Percentiles rank a stretch among this genome's conserved stretches.
Evolutionary conservation across 2,113 vertebrate species (phyloP).

Genomic region (Progne subis): DNA sequence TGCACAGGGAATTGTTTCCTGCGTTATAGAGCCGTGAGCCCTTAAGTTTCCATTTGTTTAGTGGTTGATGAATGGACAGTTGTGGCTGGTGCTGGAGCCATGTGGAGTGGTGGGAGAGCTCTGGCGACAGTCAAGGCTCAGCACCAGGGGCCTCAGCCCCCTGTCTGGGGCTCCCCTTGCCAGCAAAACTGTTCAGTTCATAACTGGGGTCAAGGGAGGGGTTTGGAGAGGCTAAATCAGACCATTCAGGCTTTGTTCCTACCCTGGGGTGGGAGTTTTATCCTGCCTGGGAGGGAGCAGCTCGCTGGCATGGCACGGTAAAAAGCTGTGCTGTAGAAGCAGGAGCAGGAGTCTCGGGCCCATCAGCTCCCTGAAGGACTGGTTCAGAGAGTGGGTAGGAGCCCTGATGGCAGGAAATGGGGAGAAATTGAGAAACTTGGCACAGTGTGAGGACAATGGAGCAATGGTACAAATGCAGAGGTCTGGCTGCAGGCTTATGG

Average conservation of each 20-base stretch:
- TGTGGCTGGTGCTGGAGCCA: neutral
- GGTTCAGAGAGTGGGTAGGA: neutral
- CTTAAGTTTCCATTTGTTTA: conserved; percentile 67
- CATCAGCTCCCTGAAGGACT: neutral
- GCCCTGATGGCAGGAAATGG: neutral
- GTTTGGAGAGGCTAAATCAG: neutral
- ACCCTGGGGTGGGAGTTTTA: neutral
- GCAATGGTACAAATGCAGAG: neutral
- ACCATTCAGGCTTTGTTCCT: neutral
- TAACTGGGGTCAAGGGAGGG: neutral
- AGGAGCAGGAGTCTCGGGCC: neutral
- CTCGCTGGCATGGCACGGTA: neutral
- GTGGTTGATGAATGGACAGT: conserved; percentile 34
- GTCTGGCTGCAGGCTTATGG: neutral
- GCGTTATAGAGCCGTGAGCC: conserved; percentile 47
- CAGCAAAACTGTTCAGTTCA: neutral
- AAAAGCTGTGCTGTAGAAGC: neutral
- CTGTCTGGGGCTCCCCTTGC: neutral
- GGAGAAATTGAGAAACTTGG: neutral
- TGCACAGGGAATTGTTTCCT: conserved; percentile 62
- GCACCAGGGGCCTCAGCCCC: neutral
- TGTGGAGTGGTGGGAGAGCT: neutral
- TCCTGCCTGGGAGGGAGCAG: neutral
- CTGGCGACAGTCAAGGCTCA: neutral
- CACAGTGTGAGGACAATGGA: neutral